phyloP scores from a whole-genome alignment of 2,888 invertebrate genomes.

The Oxystoma pomonae region DNA sequence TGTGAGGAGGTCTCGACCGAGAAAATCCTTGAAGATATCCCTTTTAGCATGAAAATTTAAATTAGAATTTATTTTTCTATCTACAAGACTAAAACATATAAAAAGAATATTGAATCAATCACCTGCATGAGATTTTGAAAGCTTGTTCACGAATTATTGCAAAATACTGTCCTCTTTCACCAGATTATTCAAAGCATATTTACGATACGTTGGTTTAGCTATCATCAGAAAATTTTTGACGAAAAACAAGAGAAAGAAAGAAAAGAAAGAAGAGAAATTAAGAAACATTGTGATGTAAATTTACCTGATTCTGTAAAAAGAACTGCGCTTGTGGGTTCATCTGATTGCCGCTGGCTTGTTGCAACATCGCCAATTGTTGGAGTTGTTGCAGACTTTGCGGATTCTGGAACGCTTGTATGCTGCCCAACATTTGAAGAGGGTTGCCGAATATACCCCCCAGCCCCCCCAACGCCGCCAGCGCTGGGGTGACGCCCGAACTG shows the following conservation, averaged over 20 bases:
- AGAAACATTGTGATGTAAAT: no score
- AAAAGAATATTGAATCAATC: no score
- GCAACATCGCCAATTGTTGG: constrained; percentile 62
- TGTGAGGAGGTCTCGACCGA: constrained; percentile 38
- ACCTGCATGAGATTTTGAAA: no score
- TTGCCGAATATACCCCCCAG: constrained; percentile 46
- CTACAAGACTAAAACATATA: no score
- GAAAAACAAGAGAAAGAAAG: no score
- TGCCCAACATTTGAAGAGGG: constrained; percentile 46
- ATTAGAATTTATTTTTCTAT: no score
- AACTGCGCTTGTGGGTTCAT: constrained; percentile 62
- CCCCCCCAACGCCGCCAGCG: constrained; percentile 51
- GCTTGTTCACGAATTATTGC: no score
- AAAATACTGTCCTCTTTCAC: no score
- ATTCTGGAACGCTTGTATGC: constrained; percentile 56
- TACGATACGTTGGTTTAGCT: no score
- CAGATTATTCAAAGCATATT: no score
- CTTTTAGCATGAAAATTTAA: constrained; percentile 37
- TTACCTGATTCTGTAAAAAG: constrained; percentile 72
- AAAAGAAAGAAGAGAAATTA: no score
- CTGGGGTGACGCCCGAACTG: constrained; percentile 42
- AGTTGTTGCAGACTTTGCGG: constrained; percentile 62
- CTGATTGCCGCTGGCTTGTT: constrained; percentile 40
- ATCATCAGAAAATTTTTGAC: no score
- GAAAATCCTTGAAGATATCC: constrained; percentile 51